Percentiles rank a stretch among this genome's conserved stretches.
Conservation (phyloP, 2,888 invertebrate genomes). For the Troides oblongomaculatus region DNA sequence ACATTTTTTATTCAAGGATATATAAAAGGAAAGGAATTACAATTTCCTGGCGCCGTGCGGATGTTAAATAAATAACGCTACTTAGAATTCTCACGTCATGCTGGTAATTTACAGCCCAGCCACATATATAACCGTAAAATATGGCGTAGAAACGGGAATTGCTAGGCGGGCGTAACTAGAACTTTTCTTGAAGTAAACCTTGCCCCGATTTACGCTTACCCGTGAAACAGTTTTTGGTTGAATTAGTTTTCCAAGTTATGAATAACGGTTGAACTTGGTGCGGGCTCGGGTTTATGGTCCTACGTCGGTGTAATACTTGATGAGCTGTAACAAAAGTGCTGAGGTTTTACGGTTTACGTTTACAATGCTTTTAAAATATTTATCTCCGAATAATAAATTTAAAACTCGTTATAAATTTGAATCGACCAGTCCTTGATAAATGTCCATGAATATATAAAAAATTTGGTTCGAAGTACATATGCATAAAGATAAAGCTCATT, state of each 20-base stretch:
- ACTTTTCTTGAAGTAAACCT: conserved; percentile 48
- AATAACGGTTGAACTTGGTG: conserved; percentile 55
- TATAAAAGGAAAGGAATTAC: conserved; percentile 15
- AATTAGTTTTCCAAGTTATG: conserved; percentile 64
- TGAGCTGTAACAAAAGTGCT: conserved; percentile 29
- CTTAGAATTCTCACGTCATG: conserved; percentile 27
- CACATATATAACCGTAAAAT: conserved; percentile 27
- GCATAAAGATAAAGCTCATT: no score
- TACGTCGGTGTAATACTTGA: conserved; percentile 34
- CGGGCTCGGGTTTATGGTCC: conserved; percentile 37
- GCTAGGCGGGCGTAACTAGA: conserved; percentile 22
- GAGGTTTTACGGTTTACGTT: background rate
- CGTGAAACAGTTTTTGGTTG: conserved; percentile 61
- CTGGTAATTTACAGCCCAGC: conserved; percentile 25
- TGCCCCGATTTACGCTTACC: conserved; percentile 62
- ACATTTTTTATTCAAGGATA: background rate
- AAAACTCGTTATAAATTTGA: no score
- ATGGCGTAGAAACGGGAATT: conserved; percentile 22
- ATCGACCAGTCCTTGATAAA: no score
- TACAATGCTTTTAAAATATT: background rate
- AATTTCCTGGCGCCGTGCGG: conserved; percentile 1
- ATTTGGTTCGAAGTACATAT: no score
- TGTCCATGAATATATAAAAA: no score
- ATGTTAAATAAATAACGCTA: conserved; percentile 17
- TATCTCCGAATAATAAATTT: background rate